phyloP scores from a whole-genome alignment of 2,113 vertebrate species.

The Verasper variegatus region DNA sequence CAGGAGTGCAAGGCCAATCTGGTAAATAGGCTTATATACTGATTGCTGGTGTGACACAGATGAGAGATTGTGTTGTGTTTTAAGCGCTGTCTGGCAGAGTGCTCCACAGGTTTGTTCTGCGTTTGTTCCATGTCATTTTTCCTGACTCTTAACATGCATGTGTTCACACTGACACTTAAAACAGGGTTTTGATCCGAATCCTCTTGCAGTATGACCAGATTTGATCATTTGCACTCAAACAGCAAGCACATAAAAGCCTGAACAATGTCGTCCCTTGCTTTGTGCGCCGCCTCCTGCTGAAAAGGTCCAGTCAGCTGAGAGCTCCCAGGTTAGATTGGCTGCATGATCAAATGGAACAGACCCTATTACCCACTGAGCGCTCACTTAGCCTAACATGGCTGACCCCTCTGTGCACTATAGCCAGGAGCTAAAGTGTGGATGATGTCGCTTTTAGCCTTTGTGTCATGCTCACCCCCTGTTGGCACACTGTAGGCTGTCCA shows the following conservation, averaged over 20 bases:
- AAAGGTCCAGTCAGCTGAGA: conserved; percentile 21
- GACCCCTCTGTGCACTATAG: conserved; percentile 50
- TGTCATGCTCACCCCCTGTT: conserved; percentile 68
- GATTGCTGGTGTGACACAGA: conserved; percentile 79
- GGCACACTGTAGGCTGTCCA: conserved; percentile 84
- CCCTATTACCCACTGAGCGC: conserved; percentile 63
- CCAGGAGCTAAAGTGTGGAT: conserved; percentile 58
- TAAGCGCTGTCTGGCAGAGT: too few relatives aligned
- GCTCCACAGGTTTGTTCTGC: too few relatives aligned
- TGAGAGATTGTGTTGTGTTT: conserved; percentile 39
- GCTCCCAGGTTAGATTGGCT: conserved; percentile 47
- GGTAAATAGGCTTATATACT: conserved; percentile 78
- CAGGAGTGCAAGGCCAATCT: conserved; percentile 48
- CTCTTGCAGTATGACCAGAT: conserved; percentile 2
- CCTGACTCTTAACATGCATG: neutral
- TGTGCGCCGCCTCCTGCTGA: conserved; percentile 41
- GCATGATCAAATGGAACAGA: conserved; percentile 71
- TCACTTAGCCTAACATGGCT: conserved; percentile 56
- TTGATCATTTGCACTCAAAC: conserved; percentile 49
- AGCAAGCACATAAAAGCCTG: conserved; percentile 42
- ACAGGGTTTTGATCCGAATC: neutral
- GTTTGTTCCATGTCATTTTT: neutral
- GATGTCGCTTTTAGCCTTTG: conserved; percentile 52
- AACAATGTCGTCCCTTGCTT: conserved; percentile 31
- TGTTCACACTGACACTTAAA: neutral